Evolutionary conservation across 1,140 invertebrate genomes (phyloP).

Genomic region (Drosophila serrata): DNA sequence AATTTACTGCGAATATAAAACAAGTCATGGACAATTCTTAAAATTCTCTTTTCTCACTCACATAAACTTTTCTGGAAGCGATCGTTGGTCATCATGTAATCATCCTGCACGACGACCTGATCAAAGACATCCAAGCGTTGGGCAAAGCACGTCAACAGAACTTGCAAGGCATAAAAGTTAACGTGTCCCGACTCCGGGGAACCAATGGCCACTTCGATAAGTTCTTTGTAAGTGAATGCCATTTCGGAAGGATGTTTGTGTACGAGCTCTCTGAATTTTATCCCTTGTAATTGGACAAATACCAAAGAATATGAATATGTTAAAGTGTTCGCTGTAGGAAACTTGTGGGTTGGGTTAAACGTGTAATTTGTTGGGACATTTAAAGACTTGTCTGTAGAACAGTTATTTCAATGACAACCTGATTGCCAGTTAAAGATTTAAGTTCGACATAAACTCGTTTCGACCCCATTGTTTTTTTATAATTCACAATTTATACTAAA

Average conservation of each 20-base stretch:
- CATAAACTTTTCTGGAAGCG: constrained; percentile 61
- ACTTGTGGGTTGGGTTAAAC: constrained; percentile 7
- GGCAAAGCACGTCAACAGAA: constrained; percentile 90
- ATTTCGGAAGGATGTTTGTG: constrained; percentile 13
- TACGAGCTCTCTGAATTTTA: not conserved
- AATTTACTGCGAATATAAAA: constrained; percentile 5
- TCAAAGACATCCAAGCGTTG: constrained; percentile 86
- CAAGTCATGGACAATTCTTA: not conserved
- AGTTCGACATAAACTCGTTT: not conserved
- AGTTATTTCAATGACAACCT: not conserved
- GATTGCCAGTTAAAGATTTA: not conserved
- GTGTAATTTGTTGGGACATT: not conserved
- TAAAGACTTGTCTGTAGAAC: not conserved
- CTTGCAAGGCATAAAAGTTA: constrained; percentile 92
- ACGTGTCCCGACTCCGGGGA: constrained; percentile 88
- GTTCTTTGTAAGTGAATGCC: constrained; percentile 67
- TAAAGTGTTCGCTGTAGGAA: constrained; percentile 29
- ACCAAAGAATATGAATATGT: constrained; percentile 14
- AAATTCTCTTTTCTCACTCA: constrained; percentile 26
- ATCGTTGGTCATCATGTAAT: constrained; percentile 55
- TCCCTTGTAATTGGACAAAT: not conserved
- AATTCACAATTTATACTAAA: too few relatives aligned
- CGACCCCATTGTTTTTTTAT: not conserved
- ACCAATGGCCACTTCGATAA: constrained; percentile 83
- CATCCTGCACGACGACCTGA: constrained; percentile 66